Evolutionary conservation across 2,797 vertebrate species (phyloP).

Genomic region (Anas bernieri): DNA sequence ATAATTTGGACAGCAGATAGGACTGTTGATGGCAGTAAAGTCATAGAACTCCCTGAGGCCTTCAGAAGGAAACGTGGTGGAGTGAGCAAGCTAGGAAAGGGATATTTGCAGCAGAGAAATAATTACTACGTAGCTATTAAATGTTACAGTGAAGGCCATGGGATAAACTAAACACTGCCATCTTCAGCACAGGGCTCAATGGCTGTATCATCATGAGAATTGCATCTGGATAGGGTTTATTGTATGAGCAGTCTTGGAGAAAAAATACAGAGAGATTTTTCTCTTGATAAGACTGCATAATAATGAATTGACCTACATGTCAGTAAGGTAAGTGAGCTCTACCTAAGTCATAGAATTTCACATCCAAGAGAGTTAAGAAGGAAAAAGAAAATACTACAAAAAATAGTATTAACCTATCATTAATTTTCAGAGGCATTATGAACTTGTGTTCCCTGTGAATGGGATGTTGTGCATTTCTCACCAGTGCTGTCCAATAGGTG

Average conservation of each 20-base stretch:
- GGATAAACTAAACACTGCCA: background rate
- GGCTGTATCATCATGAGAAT: background rate
- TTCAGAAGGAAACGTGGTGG: background rate
- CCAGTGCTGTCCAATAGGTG: background rate
- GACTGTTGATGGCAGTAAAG: background rate
- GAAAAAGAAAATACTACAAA: background rate
- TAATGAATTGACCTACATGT: background rate
- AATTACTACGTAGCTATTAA: background rate
- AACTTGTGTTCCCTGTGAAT: background rate
- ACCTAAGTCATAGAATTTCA: background rate
- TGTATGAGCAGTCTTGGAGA: background rate
- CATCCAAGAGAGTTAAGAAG: background rate
- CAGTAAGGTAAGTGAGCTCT: background rate
- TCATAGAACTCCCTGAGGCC: accelerated
- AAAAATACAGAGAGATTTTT: background rate
- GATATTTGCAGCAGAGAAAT: background rate
- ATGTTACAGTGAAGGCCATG: background rate
- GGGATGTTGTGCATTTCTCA: background rate
- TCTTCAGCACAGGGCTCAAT: background rate
- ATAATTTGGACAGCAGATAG: background rate
- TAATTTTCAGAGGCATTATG: background rate
- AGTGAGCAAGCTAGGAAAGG: background rate
- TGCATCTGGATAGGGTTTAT: background rate
- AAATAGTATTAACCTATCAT: background rate
- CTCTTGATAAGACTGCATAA: background rate